Percentiles rank a stretch among this genome's conserved stretches.
Conservation (phyloP, 2,888 invertebrate species). For the Eupeodes luniger region DNA sequence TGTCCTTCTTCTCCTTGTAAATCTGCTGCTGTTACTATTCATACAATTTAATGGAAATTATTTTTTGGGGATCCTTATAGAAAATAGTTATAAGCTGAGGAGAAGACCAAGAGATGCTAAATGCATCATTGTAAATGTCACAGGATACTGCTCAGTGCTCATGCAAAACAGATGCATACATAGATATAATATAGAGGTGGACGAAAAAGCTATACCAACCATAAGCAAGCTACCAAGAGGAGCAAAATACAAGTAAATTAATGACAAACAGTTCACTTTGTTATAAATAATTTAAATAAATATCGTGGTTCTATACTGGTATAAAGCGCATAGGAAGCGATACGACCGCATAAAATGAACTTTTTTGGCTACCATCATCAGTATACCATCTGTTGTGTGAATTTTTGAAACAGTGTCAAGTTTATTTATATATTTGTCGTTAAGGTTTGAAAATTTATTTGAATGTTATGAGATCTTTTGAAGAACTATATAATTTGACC, state of each 20-base stretch:
- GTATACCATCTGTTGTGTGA: too few relatives aligned
- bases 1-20: slow-evolving; percentile 10
- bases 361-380: too few relatives aligned
- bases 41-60: slow-evolving; percentile 37
- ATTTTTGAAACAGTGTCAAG: too few relatives aligned
- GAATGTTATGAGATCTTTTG: too few relatives aligned
- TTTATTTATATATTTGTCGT: too few relatives aligned
- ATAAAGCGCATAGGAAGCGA: background rate
- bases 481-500: too few relatives aligned
- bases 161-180: slow-evolving; percentile 18
- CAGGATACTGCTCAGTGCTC: slow-evolving; percentile 37
- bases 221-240: background rate
- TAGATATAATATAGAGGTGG: background rate
- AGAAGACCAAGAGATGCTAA: background rate
- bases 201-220: background rate
- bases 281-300: slow-evolving; percentile 24
- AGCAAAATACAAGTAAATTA: background rate
- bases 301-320: too few relatives aligned
- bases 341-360: too few relatives aligned
- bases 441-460: too few relatives aligned
- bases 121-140: slow-evolving; percentile 30
- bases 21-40: background rate
- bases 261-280: slow-evolving; percentile 16
- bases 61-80: slow-evolving; percentile 26
- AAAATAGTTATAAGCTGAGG: background rate